phyloP scores from a whole-genome alignment of 2,888 invertebrate species.

The Mesorhabditis belari region DNA sequence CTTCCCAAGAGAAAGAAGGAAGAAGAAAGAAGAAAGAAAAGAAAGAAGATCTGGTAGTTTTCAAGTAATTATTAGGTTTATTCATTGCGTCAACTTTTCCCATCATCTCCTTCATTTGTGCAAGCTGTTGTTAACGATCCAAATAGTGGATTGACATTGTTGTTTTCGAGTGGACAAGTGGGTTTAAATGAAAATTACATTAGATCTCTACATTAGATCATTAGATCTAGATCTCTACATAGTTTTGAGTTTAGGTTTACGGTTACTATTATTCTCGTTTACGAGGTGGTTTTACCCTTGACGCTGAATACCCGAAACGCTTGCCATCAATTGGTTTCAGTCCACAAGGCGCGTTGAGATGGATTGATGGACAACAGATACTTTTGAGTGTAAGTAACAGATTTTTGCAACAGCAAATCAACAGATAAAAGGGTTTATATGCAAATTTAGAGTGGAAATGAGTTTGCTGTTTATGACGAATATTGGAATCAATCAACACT shows the following conservation, averaged over 20 bases:
- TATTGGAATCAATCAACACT: conserved; percentile 48
- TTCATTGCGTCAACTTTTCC: conserved; percentile 30
- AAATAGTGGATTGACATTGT: conserved; percentile 33
- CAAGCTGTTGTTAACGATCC: conserved; percentile 31
- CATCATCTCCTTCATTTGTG: conserved; percentile 22
- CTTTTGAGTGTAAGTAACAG: conserved; percentile 27
- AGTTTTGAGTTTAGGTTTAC: conserved; percentile 29
- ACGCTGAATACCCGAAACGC: conserved; percentile 40
- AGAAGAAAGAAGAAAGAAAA: background rate
- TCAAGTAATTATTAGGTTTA: conserved; percentile 9
- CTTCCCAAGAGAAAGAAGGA: no score
- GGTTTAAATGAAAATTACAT: background rate
- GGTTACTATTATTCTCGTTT: conserved; percentile 36
- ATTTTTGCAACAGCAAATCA: background rate
- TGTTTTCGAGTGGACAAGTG: conserved; percentile 35
- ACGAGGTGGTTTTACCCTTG: conserved; percentile 30
- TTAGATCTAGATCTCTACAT: background rate
- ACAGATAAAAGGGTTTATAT: no score
- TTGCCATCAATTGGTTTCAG: conserved; percentile 33
- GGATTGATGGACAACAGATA: conserved; percentile 48
- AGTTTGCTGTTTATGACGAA: conserved; percentile 48
- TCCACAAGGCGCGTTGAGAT: conserved; percentile 40
- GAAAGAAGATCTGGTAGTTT: background rate
- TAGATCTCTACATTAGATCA: background rate
- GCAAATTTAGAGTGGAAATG: conserved; percentile 27